Evolutionary conservation across 2,113 vertebrate species (phyloP).

Genomic region (Atractosteus spatula): DNA sequence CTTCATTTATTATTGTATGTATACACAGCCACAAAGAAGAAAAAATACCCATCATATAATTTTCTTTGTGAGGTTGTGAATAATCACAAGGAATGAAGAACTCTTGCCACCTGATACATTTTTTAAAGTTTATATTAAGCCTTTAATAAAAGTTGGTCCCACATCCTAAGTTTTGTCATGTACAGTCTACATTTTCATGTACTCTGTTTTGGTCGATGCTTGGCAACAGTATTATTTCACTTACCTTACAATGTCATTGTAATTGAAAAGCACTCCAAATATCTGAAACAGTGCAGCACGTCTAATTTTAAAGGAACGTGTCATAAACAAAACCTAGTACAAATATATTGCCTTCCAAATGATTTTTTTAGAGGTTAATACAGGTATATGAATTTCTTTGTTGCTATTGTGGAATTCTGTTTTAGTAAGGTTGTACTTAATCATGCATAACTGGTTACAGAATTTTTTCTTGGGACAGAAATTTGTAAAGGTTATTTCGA

Average conservation of each 20-base stretch:
- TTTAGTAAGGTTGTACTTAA: neutral
- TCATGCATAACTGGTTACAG: neutral
- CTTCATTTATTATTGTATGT: slow-evolving; percentile 28
- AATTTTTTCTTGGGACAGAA: neutral
- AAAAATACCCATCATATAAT: slow-evolving; percentile 32
- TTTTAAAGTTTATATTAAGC: too few relatives aligned
- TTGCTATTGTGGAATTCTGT: neutral
- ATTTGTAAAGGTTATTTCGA: neutral
- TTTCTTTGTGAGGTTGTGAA: slow-evolving; percentile 1
- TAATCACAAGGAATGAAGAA: too few relatives aligned
- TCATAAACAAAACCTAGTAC: slow-evolving; percentile 42
- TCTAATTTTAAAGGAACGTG: slow-evolving; percentile 57
- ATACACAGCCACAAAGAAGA: slow-evolving; percentile 37
- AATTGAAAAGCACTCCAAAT: slow-evolving; percentile 65
- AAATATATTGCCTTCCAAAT: slow-evolving; percentile 46
- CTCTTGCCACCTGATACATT: too few relatives aligned
- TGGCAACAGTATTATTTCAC: slow-evolving; percentile 39
- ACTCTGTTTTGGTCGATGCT: slow-evolving; percentile 45
- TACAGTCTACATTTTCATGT: slow-evolving; percentile 40
- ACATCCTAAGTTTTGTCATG: too few relatives aligned
- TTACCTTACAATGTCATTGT: slow-evolving; percentile 39
- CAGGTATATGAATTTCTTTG: slow-evolving; percentile 32
- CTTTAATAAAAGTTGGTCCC: too few relatives aligned
- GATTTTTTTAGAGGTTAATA: slow-evolving; percentile 34
- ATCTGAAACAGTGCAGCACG: slow-evolving; percentile 25